phyloP scores from a whole-genome alignment of 2,113 vertebrate genomes.

The Melanerpes formicivorus region DNA sequence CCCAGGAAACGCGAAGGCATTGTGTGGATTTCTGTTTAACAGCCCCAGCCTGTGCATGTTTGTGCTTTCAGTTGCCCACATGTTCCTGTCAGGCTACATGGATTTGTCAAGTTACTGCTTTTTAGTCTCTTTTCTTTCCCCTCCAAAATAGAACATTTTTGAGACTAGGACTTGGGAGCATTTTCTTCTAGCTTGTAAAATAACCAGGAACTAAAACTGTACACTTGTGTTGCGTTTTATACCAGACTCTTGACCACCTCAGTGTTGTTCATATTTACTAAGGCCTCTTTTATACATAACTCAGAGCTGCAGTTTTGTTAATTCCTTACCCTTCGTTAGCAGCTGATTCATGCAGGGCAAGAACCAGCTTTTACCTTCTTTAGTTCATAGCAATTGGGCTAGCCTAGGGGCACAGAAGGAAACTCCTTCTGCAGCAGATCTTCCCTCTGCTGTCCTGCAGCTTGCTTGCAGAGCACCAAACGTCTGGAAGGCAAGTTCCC shows the following conservation, averaged over 20 bases:
- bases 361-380: constrained; percentile 63
- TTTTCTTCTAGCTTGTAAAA: constrained; percentile 65
- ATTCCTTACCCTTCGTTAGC: neutral
- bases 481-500: constrained; percentile 62
- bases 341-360: constrained; percentile 35
- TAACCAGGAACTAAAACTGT: constrained; percentile 45
- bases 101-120: neutral
- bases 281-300: constrained; percentile 56
- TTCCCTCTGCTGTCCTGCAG: constrained; percentile 61
- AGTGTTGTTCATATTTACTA: constrained; percentile 67
- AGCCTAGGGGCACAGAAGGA: constrained; percentile 58
- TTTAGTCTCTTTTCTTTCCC: neutral
- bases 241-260: constrained; percentile 61
- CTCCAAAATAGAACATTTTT: constrained; percentile 62
- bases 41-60: constrained; percentile 63
- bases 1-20: constrained; percentile 47
- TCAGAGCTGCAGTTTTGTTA: constrained; percentile 54
- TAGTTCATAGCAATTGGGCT: constrained; percentile 54
- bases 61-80: constrained; percentile 72
- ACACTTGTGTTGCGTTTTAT: constrained; percentile 61
- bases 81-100: constrained; percentile 70
- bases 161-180: constrained; percentile 55
- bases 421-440: constrained; percentile 56
- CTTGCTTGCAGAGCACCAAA: constrained; percentile 58
- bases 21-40: constrained; percentile 68